Conservation (phyloP, 1,140 invertebrate species). For the Procambarus clarkii region DNA sequence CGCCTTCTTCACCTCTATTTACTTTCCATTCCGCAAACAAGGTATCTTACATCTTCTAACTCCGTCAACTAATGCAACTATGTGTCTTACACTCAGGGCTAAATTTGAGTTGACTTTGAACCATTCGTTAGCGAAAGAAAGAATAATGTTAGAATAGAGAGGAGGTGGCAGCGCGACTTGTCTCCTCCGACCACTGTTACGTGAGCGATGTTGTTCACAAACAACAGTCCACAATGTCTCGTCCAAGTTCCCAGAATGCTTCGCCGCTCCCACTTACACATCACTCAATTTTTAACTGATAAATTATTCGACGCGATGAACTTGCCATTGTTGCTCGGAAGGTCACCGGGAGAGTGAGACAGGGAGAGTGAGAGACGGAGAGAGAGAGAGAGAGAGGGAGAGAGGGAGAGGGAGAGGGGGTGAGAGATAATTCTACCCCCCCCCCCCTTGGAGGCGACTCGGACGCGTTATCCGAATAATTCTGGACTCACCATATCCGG, state of each 20-base stretch:
- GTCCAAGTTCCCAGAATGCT: not conserved
- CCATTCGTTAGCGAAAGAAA: not conserved
- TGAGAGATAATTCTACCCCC: too few relatives aligned
- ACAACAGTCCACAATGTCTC: slow-evolving; percentile 1
- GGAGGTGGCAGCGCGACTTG: not conserved
- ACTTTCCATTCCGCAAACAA: not conserved
- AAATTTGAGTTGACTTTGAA: too few relatives aligned
- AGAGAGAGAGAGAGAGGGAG: too few relatives aligned
- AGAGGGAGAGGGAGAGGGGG: too few relatives aligned
- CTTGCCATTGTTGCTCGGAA: slow-evolving; percentile 8
- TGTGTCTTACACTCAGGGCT: too few relatives aligned
- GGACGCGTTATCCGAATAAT: too few relatives aligned
- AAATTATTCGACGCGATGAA: slow-evolving; percentile 1
- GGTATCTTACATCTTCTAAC: too few relatives aligned
- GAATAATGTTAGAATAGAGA: not conserved
- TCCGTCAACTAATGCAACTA: too few relatives aligned
- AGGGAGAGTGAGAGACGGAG: too few relatives aligned
- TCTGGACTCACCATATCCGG: too few relatives aligned
- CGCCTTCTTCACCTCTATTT: not conserved
- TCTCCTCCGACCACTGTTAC: slow-evolving; percentile 34
- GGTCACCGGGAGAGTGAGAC: too few relatives aligned
- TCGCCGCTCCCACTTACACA: not conserved
- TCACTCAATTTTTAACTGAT: not conserved
- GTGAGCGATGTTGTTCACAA: slow-evolving; percentile 34
- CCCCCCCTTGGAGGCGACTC: not conserved